phyloP scores from a whole-genome alignment of 2,113 vertebrate genomes.

The Notiomystis cincta region DNA sequence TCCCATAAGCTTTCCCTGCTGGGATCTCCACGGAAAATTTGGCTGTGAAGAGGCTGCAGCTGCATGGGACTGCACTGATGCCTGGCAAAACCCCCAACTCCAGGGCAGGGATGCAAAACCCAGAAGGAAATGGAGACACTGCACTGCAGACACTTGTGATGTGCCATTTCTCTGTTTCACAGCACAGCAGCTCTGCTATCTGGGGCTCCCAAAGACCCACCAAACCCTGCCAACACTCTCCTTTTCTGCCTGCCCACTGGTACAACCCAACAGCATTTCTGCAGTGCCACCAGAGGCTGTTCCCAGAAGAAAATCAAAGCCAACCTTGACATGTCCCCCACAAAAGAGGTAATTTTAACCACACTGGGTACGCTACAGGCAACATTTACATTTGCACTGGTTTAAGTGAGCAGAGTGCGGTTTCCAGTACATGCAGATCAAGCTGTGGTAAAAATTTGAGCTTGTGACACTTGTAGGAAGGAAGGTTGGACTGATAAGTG shows the following conservation, averaged over 20 bases:
- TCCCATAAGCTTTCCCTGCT: neutral
- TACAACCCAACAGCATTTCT: neutral
- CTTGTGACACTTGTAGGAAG: neutral
- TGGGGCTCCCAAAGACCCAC: neutral
- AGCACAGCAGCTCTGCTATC: neutral
- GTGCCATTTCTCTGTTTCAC: neutral
- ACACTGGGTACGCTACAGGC: neutral
- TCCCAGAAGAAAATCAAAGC: neutral
- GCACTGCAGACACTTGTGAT: neutral
- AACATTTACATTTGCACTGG: neutral
- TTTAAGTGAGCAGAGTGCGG: neutral
- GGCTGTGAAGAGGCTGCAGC: neutral
- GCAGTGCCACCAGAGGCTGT: fast-evolving
- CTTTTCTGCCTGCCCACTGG: neutral
- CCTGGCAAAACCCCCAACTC: neutral
- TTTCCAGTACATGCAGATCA: neutral
- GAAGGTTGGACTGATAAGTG: neutral
- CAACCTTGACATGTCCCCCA: neutral
- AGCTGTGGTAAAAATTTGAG: neutral
- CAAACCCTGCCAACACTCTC: neutral
- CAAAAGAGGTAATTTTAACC: neutral
- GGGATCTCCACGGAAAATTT: neutral
- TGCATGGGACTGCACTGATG: neutral
- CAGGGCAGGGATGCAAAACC: neutral
- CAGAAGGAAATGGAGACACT: neutral